A percentile compares a stretch with the other conserved stretches of the same genome.
Evolutionary conservation across 2,888 invertebrate genomes (phyloP).

Genomic region (Volucella inanis): DNA sequence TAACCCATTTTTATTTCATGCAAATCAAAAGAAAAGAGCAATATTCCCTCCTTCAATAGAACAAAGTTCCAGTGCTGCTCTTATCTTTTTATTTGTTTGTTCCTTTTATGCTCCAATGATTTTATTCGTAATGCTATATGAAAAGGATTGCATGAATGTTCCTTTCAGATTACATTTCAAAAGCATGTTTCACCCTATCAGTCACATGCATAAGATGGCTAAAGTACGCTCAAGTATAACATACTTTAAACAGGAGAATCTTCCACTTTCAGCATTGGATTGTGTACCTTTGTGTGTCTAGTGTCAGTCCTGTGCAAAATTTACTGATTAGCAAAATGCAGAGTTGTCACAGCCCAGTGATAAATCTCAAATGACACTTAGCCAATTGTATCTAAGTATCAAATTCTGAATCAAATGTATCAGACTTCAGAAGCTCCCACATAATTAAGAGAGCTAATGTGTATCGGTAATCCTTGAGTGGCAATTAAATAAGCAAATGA

Average conservation of each 20-base stretch:
- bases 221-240: slow-evolving; percentile 1
- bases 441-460: too few relatives aligned
- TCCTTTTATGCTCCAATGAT: slow-evolving; percentile 32
- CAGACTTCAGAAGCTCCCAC: too few relatives aligned
- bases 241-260: slow-evolving; percentile 7
- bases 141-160: slow-evolving; percentile 65
- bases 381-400: too few relatives aligned
- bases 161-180: slow-evolving; percentile 64
- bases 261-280: not conserved
- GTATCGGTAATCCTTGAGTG: too few relatives aligned
- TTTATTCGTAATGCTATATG: slow-evolving; percentile 35
- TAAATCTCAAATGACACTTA: too few relatives aligned
- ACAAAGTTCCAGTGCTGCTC: slow-evolving; percentile 7
- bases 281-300: too few relatives aligned
- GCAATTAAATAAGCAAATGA: too few relatives aligned
- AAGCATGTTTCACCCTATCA: slow-evolving; percentile 14
- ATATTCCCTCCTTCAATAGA: slow-evolving; percentile 46
- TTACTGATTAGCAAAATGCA: too few relatives aligned
- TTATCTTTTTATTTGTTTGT: slow-evolving; percentile 8
- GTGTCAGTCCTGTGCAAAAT: too few relatives aligned
- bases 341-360: too few relatives aligned
- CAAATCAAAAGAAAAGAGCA: slow-evolving; percentile 21
- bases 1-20: not conserved
- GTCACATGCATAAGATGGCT: slow-evolving; percentile 12
- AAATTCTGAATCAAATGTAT: too few relatives aligned